These are phyloP conservation scores for Isaurus tuberculatus DNA, from an alignment of 92 coral and sea anemone species.

Conservation along the genomic window DNA sequence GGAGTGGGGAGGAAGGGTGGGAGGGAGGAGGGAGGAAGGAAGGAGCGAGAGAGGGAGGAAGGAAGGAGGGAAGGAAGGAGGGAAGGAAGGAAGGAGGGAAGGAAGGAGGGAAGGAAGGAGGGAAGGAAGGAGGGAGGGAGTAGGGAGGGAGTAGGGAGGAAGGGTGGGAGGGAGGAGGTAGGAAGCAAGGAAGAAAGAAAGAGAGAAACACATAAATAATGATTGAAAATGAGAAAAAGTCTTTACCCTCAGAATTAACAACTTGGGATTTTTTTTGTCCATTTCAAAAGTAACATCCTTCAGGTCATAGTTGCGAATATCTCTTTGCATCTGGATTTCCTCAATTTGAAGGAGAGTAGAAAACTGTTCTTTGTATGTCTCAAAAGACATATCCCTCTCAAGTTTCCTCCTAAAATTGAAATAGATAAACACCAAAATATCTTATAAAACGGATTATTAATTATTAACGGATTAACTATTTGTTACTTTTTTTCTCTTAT, in stretches of 20 bases:
- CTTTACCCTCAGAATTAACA: conserved; percentile 52
- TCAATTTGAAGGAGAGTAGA: conserved; percentile 69
- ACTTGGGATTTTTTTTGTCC: conserved; percentile 48
- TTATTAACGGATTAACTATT: too few species aligned
- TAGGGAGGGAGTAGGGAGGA: too few species aligned
- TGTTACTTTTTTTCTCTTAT: too few species aligned
- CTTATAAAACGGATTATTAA: too few species aligned
- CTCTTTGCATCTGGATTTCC: conserved; percentile 80
- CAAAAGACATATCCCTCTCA: conserved; percentile 53
- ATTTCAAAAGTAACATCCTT: conserved; percentile 58
- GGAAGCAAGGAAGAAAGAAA: too few species aligned
- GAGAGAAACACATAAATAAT: neutral
- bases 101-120: neutral
- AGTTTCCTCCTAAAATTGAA: conserved; percentile 49
- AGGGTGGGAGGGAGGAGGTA: too few species aligned
- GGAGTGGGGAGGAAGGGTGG: too few species aligned
- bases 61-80: too few species aligned
- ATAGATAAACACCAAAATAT: too few species aligned
- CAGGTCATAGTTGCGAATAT: conserved; percentile 78
- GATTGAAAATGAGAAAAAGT: neutral
- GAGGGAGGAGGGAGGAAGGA: too few species aligned
- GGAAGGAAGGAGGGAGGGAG: neutral
- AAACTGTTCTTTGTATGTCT: conserved; percentile 62
- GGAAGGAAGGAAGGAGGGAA: too few species aligned
- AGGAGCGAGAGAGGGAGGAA: too few species aligned